Evolutionary conservation across 2,888 invertebrate genomes (phyloP), one percentile per base, ranked within the genome.

Genomic region (Creontiades dilutus): DNA sequence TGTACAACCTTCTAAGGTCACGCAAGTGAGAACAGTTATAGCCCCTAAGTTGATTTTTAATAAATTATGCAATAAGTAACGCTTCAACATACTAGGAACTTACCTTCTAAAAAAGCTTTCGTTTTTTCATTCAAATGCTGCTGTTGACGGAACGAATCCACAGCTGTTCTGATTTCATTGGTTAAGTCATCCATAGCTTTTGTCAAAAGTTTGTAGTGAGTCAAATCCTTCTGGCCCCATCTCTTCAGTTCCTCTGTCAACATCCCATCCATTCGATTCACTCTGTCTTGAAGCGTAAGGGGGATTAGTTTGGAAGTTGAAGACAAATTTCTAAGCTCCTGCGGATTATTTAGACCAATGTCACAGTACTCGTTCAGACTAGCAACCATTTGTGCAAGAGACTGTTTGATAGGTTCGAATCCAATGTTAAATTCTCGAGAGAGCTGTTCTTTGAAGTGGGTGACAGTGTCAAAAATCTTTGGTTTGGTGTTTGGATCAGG

Each of bases 401-500:
- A 76, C 11, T 9, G 23, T 88, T 88, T 88, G 52, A 88, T 80
- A 11, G 88, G 55, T 9, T 88, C 88, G 46, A 88, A 55, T 12
- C 55, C 80, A 23, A 19, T 55, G 37, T 78, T 88, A 27, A 88
- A 76, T 27, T 88, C 88, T 9, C 37, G 16, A 14, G 78, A 88
- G 9, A 88, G 88, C 27, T 78, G 76, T 16, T 88, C 55, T 88
- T 88, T 88, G 55, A 88, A 88, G 37, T 88, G 88, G 52, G 78
- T 0, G 12, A 55, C 80, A 11, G 88, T 88, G 55, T 88, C 88
- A 52, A 88, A 78, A 23, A 88, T 88, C 78, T 88, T 76, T 4
- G 57, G 88, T 78, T 78, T 48, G 0, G 28, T 27, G 37, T 52
- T 19, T 28, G 5, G 61, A 11, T 57, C 61, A 0, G 85, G 16